Conservation (phyloP, 35 echinoderm and acorn worm species). For the Heliocidaris erythrogramma region DNA sequence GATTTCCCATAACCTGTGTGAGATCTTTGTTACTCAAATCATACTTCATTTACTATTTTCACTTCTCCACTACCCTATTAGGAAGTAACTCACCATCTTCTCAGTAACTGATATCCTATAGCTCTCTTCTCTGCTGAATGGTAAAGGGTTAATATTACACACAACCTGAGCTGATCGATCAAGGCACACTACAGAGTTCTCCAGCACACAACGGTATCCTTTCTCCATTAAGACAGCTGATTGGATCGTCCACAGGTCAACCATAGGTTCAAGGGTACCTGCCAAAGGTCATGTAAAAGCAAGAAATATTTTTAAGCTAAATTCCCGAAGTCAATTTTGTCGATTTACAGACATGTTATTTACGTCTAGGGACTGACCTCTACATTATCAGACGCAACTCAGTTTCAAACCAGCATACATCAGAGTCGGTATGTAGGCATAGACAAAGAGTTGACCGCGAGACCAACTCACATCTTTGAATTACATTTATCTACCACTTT, state of each 20-base stretch:
- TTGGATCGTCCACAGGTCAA: constrained; percentile 47
- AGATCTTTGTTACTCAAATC: too few relatives aligned
- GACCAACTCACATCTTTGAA: too few relatives aligned
- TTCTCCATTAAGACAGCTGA: constrained; percentile 47
- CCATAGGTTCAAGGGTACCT: constrained; percentile 44
- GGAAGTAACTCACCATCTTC: not conserved
- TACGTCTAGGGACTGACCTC: too few relatives aligned
- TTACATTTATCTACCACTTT: too few relatives aligned
- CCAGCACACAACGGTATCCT: constrained; percentile 40
- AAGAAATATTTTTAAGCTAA: not conserved
- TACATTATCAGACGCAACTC: too few relatives aligned
- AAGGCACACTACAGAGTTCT: constrained; percentile 13
- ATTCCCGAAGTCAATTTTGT: not conserved
- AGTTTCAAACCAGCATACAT: too few relatives aligned
- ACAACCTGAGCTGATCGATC: not conserved
- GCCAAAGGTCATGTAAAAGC: not conserved
- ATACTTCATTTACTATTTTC: too few relatives aligned
- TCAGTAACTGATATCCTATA: constrained; percentile 36
- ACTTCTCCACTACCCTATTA: not conserved
- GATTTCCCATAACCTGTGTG: too few relatives aligned
- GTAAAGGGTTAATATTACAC: constrained; percentile 12
- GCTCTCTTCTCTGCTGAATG: constrained; percentile 20
- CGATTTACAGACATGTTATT: too few relatives aligned
- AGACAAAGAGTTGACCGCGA: too few relatives aligned
- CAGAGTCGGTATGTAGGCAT: too few relatives aligned